Evolutionary conservation across 2,797 vertebrate genomes (phyloP), one percentile per base, ranked within the genome.

Genomic region (Oryzias dopingdopingensis): DNA sequence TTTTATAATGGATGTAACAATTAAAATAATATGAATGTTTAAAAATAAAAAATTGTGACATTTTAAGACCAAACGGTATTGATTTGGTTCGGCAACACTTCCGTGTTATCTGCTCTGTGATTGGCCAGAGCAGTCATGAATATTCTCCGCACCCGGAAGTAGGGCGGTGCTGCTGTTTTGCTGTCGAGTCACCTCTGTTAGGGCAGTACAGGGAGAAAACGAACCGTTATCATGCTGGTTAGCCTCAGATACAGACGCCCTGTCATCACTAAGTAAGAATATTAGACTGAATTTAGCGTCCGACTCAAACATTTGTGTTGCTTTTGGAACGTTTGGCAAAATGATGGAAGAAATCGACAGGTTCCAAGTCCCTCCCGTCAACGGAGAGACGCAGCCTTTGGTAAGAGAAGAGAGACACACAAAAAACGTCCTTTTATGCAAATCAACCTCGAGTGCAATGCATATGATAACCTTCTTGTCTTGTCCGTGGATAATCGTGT

Each of bases 281-380:
- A 49, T 68, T 62, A 53, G 52, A 71, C 32, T 13, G 6, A 46
- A 73, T 52, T 52, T 46, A 24, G 4, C 41, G 13, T 76, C 66
- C 57, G 49, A 49, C 46, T 32, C 10, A 1, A 4, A 53, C 44
- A 44, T 14, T 29, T 20, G 77, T 45, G 56, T 86, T 68, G 51
- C 64, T 64, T 71, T 56, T 29, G 20, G 6, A 16, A 52, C 49
- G 20, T 29, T 69, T 76, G 40, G 72, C 77, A 93, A 89, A 89
- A 96, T 96, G 95, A 97, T 96, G 96, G 96, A 96, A 87, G 95
- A 97, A 90, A 96, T 95, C 80, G 96, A 97, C 92, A 92, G 95
- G 84, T 96, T 96, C 90, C 95, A 97, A 85, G 96, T 97, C 67
- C 96, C 96, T 82, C 93, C 94, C 75, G 95, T 95, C 65, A 94